Evolutionary conservation across 2,797 vertebrate species (phyloP).

Genomic region (Bucorvus abyssinicus): DNA sequence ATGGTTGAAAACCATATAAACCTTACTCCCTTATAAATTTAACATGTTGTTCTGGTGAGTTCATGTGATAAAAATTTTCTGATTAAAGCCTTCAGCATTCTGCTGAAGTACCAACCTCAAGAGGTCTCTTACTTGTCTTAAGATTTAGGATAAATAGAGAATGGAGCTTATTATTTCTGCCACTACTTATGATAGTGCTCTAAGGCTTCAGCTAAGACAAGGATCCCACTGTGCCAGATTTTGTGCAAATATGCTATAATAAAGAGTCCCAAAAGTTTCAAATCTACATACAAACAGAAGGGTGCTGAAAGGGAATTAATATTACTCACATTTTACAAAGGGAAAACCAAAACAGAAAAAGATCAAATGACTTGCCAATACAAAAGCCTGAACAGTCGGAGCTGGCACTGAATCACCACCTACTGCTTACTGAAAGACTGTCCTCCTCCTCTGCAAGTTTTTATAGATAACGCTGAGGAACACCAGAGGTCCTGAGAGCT

Average conservation of each 20-base stretch:
- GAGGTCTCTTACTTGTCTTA: not conserved
- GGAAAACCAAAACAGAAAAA: not conserved
- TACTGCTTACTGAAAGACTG: not conserved
- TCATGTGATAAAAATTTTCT: not conserved
- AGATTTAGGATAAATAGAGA: not conserved
- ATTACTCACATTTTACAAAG: not conserved
- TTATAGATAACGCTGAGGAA: not conserved
- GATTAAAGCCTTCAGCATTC: not conserved
- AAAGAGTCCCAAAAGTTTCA: not conserved
- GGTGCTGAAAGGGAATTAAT: not conserved
- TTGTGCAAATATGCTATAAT: not conserved
- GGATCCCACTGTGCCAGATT: not conserved
- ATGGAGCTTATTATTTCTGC: not conserved
- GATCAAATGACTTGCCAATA: not conserved
- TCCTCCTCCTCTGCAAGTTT: not conserved
- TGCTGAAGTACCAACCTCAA: not conserved
- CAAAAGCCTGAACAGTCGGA: not conserved
- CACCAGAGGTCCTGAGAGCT: not conserved
- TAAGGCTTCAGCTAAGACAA: not conserved
- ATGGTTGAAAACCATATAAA: not conserved
- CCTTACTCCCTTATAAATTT: not conserved
- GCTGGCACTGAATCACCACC: not conserved
- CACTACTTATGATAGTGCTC: not conserved
- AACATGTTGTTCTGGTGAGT: not conserved
- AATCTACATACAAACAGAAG: not conserved